Conservation (phyloP, 2,888 invertebrate genomes). For the Oeneis ivallda region DNA sequence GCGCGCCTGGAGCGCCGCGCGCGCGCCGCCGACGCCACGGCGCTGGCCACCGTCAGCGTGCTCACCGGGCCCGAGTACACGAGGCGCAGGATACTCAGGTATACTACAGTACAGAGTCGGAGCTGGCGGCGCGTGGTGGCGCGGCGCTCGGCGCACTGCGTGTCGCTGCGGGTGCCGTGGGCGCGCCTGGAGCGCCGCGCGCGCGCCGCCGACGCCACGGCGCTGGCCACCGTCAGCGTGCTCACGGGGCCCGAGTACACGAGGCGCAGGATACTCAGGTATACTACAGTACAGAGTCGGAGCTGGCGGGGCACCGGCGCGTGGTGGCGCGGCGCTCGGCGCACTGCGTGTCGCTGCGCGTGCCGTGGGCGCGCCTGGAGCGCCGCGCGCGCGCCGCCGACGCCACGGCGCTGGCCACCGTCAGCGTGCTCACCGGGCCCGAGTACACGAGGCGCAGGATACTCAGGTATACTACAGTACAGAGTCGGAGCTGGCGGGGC, state of each 20-base stretch:
- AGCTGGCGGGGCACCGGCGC: too few relatives aligned
- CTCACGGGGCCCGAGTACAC: slow-evolving; percentile 66
- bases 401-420: too few relatives aligned
- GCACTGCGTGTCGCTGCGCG: too few relatives aligned
- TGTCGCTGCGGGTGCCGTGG: slow-evolving; percentile 60
- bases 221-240: slow-evolving; percentile 62
- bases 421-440: too few relatives aligned
- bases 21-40: slow-evolving; percentile 44
- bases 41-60: slow-evolving; percentile 63
- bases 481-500: slow-evolving; percentile 49
- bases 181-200: slow-evolving; percentile 59
- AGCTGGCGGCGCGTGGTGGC: too few relatives aligned
- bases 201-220: slow-evolving; percentile 44
- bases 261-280: slow-evolving; percentile 66
- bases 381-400: too few relatives aligned
- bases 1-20: slow-evolving; percentile 59
- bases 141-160: slow-evolving; percentile 46
- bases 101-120: not conserved
- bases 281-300: too few relatives aligned
- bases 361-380: too few relatives aligned
- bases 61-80: slow-evolving; percentile 66
- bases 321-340: too few relatives aligned
- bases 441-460: too few relatives aligned
- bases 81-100: slow-evolving; percentile 66
- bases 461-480: too few relatives aligned